Evolutionary conservation across 2,797 vertebrate species (phyloP), one percentile per base, ranked within the genome.

Genomic region (Xiphorhynchus erythropygius): DNA sequence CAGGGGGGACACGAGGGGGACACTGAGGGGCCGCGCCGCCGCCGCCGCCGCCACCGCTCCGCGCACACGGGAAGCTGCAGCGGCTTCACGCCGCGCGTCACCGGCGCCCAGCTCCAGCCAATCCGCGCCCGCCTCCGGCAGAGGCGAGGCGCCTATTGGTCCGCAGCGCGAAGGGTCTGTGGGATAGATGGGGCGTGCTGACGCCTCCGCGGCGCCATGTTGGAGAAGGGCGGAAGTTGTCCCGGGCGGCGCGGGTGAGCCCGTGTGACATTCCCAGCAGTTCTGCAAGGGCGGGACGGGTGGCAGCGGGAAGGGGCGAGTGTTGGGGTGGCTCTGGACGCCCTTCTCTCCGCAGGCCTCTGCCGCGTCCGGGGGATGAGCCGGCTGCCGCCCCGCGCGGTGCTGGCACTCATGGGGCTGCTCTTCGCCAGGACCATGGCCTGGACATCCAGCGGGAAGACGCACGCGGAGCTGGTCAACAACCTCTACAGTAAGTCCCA

Each of bases 401-500:
- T 94, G 60, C 95, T 98, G 65, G 97, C 99, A 89, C 98, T 98
- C 64, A 99, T 99, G 98, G 99, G 99, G 93, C 95, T 99, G 95
- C 97, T 99, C 92, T 97, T 99, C 35, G 98, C 98, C 91, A 98
- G 99, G 93, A 98, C 98, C 47, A 98, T 99, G 99, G 98, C 98
- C 79, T 99, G 98, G 99, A 99, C 98, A 24, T 99, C 99, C 70
- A 99, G 98, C 50, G 98, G 99, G 25, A 99, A 98, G 96, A 99
- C 99, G 2, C 98, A 99, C 56, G 55, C 97, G 24, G 99, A 99
- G 94, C 98, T 99, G 55, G 90, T 99, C 93, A 98, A 97, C 96
- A 98, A 99, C 62, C 98, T 99, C 11, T 98, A 97, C 88, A 99
- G 99, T 99, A 97, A 97, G 87, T 90, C 18, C 73, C 18, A 4